A percentile compares a stretch with the other conserved stretches of the same genome.
These are phyloP conservation scores for Chanos chanos DNA, from an alignment of 2,797 vertebrate genomes.

Conservation along the genomic window DNA sequence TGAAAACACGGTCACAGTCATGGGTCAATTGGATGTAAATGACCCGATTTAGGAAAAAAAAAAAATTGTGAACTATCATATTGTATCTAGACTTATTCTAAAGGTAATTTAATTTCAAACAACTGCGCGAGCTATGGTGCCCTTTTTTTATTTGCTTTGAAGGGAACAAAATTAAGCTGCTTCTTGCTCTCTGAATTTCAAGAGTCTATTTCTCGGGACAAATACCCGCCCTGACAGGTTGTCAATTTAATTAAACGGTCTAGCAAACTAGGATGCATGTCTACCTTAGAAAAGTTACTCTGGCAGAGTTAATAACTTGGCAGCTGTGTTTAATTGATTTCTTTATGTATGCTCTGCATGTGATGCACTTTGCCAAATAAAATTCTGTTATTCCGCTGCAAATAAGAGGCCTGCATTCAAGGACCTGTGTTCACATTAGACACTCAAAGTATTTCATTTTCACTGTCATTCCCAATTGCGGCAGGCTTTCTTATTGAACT, in stretches of 20 bases:
- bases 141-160: neutral
- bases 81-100: too few species aligned
- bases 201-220: neutral
- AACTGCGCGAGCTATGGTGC: too few species aligned
- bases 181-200: neutral
- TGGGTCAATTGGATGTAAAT: too few species aligned
- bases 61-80: too few species aligned
- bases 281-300: constrained; percentile 15
- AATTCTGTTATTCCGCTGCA: too few species aligned
- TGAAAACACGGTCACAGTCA: too few species aligned
- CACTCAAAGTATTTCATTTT: too few species aligned
- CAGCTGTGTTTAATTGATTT: constrained; percentile 19
- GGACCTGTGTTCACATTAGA: too few species aligned
- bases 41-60: too few species aligned
- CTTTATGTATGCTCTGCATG: constrained; percentile 14
- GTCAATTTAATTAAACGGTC: constrained; percentile 4
- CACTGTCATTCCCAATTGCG: neutral
- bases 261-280: neutral
- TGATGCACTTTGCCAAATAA: too few species aligned
- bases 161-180: neutral
- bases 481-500: neutral
- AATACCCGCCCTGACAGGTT: constrained; percentile 5
- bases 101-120: too few species aligned
- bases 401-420: too few species aligned
- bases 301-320: neutral